phyloP scores from a whole-genome alignment of 2,888 invertebrate genomes.

The Nephrotoma guestfalica region DNA sequence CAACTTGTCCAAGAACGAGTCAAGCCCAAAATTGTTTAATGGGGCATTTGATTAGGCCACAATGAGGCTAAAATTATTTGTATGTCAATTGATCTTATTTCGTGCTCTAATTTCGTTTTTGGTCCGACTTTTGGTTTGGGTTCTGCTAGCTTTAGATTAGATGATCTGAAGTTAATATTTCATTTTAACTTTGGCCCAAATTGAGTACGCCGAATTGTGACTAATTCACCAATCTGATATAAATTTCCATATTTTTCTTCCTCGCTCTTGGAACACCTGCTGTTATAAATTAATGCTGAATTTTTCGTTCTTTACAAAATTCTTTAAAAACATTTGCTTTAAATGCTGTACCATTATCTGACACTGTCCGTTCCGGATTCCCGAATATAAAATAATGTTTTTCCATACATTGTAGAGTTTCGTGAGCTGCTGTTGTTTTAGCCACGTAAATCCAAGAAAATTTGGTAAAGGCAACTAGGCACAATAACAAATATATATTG shows the following conservation, averaged over 20 bases:
- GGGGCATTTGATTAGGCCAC: too few relatives aligned
- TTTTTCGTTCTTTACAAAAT: neutral
- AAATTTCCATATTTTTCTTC: neutral
- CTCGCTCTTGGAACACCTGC: slow-evolving; percentile 11
- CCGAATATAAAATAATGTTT: slow-evolving; percentile 7
- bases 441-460: slow-evolving; percentile 11
- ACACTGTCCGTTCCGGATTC: slow-evolving; percentile 10
- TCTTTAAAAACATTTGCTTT: slow-evolving; percentile 10
- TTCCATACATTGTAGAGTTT: slow-evolving; percentile 9
- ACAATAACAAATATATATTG: neutral
- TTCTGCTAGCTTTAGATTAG: too few relatives aligned
- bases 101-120: too few relatives aligned
- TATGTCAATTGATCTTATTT: too few relatives aligned
- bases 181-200: neutral
- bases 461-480: slow-evolving; percentile 6
- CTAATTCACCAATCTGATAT: neutral
- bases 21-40: too few relatives aligned
- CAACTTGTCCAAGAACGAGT: too few relatives aligned
- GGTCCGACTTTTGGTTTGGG: too few relatives aligned
- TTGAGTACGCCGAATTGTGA: neutral
- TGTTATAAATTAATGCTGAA: slow-evolving; percentile 10
- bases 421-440: slow-evolving; percentile 11
- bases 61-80: too few relatives aligned
- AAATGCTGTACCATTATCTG: slow-evolving; percentile 14
- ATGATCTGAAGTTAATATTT: too few relatives aligned